Conservation (phyloP, 2,888 invertebrate genomes). For the Andrena trimmerana region DNA sequence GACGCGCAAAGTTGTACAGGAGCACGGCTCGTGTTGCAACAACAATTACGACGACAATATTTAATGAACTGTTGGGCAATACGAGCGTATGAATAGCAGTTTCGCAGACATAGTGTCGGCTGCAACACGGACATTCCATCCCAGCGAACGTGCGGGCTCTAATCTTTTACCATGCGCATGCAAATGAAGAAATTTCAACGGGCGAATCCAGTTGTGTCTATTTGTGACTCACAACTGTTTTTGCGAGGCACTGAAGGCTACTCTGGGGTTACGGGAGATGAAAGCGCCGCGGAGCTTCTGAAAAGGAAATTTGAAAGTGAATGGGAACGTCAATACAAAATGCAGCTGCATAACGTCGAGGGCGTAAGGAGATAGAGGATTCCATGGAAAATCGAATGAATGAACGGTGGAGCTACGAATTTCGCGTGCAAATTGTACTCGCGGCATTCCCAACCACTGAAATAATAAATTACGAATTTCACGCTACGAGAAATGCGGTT, state of each 20-base stretch:
- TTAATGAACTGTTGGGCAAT: slow-evolving; percentile 28
- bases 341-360: slow-evolving; percentile 1
- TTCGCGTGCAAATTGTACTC: slow-evolving; percentile 18
- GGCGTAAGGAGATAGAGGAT: slow-evolving; percentile 11
- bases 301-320: slow-evolving; percentile 52
- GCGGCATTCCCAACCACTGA: background rate
- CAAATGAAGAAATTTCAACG: slow-evolving; percentile 54
- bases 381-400: slow-evolving; percentile 42
- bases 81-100: slow-evolving; percentile 18
- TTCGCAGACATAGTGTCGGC: slow-evolving; percentile 5
- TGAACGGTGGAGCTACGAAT: background rate
- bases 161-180: slow-evolving; percentile 35
- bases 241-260: slow-evolving; percentile 31
- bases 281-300: slow-evolving; percentile 19
- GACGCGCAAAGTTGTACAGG: background rate
- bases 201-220: slow-evolving; percentile 49
- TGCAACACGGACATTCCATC: slow-evolving; percentile 19
- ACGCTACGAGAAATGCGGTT: background rate
- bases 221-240: slow-evolving; percentile 51
- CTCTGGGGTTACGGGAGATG: slow-evolving; percentile 14
- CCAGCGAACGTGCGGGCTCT: slow-evolving; percentile 16
- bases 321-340: slow-evolving; percentile 39
- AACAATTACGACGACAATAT: slow-evolving; percentile 32
- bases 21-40: background rate
- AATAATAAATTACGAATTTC: slow-evolving; percentile 12